Evolutionary conservation across 2,888 invertebrate genomes (phyloP), one percentile per base, ranked within the genome.

Genomic region (Cerastis rubricosa): DNA sequence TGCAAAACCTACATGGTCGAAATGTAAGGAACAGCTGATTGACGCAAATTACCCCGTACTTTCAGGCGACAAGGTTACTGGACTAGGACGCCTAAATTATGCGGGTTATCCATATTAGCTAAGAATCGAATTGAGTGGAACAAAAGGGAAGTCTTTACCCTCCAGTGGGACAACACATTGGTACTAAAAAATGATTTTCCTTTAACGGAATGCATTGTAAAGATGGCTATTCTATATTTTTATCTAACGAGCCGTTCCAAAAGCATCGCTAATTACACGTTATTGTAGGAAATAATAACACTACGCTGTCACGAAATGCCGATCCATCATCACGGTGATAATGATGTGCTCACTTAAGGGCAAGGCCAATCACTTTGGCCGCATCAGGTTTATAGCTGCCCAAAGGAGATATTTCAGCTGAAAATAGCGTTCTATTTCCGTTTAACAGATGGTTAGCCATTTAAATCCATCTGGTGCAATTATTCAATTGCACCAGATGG

Each of bases 391-490:
- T 61, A 61, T 65, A 65, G 66, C 67, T 43, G 35, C 57, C 43
- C 51, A 29, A 59, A 77, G 49, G 6, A 68, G 29, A 59, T 67
- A 22, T 59, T 64, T 35, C 14, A 66, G 57, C 29, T 64, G 61
- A 43, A 78, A 85, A 87, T 87, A 85, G 57, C 72, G 4, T 70
- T 78, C 86, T 86, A 87, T 86, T 84, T 75, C 54, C 47, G 76
- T 71, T 35, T 43, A 59, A 77, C 86, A 84, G 74, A 78, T 78
- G 88, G 76, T 83, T 71, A 71, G 45, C 71, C 63, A 76, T 82
- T 78, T 75, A 80, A 80, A 87, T 77, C 70, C 71, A 70, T 74
- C 73, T 76, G 66, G 66, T 80, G 67, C 74, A 83, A 85, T n/a
- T n/a, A 81, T 88, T 77, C 61, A 83, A 81, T 84, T n/a, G n/a